These are phyloP conservation scores for Tupaia tana DNA, from an alignment of 2,113 vertebrate species.

Conservation along the genomic window DNA sequence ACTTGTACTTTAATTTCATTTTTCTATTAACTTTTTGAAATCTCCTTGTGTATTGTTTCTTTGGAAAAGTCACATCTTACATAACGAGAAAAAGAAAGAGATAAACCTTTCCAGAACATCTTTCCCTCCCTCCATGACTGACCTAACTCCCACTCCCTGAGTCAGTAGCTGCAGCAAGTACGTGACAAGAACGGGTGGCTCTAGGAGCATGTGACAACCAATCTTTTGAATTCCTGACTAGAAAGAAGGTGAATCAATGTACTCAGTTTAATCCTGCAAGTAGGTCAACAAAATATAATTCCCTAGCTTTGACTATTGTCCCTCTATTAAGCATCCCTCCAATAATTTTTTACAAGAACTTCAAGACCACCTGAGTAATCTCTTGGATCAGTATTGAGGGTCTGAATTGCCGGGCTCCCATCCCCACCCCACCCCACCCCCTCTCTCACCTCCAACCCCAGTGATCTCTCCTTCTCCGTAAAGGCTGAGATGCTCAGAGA, in stretches of 20 bases:
- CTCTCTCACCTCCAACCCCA: too few species aligned
- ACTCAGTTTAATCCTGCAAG: constrained; percentile 16
- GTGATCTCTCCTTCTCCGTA: not conserved
- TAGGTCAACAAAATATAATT: constrained; percentile 60
- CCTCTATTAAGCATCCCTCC: not conserved
- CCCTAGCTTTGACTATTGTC: not conserved
- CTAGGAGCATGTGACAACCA: not conserved
- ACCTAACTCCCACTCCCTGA: not conserved
- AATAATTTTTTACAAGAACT: not conserved
- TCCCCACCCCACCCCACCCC: too few species aligned
- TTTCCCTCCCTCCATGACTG: not conserved
- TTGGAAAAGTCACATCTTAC: constrained; percentile 17
- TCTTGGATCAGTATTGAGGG: not conserved
- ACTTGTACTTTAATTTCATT: too few species aligned
- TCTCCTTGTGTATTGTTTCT: constrained; percentile 20
- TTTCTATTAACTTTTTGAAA: too few species aligned
- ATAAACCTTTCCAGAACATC: constrained; percentile 23
- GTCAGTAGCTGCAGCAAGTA: not conserved
- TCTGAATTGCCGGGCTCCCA: not conserved
- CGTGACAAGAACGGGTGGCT: not conserved
- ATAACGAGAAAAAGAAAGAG: constrained; percentile 49
- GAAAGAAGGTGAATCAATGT: constrained; percentile 40
- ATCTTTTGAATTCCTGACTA: constrained; percentile 4
- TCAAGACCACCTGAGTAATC: not conserved
- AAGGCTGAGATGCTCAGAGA: constrained; percentile 12